Base-by-base conservation (phyloP, 1,140 invertebrate genomes). In the Bombyx mori region DNA sequence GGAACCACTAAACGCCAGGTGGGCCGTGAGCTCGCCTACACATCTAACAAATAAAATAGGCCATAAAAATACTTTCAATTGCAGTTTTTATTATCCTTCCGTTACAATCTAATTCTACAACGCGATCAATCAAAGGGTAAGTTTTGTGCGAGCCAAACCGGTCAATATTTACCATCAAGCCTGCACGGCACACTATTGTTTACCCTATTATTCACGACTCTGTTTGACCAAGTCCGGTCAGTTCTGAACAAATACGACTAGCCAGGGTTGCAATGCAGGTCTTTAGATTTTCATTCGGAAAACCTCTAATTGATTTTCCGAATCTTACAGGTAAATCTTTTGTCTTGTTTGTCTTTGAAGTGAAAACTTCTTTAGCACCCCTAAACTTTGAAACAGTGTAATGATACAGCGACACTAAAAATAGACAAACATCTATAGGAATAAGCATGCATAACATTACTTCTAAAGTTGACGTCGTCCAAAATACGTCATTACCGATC, bases 111-210 rank as follows among this genome's bases (percentile, higher is more conserved):
- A 35, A 3, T 35, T 3, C 4, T 3, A 35, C 26, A 51, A 66
- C 71, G 59, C 77, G 71, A 83, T 83, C 80, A 83, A 83, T 83
- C 80, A 82, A 74, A 78, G 72, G 69, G 74, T 63, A 66, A 65
- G 71, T 60, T 62, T 65, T 64, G 68, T 66, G 58, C 52, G 44
- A 65, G 59, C 49, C 26, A 35, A 35, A 35, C 26, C 26, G 26
- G 75, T 77, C 73, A 84, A 84, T 81, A 82, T 84, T 84, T 80
- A 75, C 75, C 58, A 63, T 69, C 80, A 77, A 76, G 71, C 64
- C 65, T 57, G 58, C 61, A 51, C 61, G 44, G 55, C 54, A 55
- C 43, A 35, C 54, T 61, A 10, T 51, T 80, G 74, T 83, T 77
- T 82, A 68, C 73, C 65, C 69, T 75, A 75, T 79, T 79, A 79